A percentile compares a stretch with the other conserved stretches of the same genome.
phyloP scores from a whole-genome alignment of 2,797 vertebrate species.

The Hippopotamyrus pictus region DNA sequence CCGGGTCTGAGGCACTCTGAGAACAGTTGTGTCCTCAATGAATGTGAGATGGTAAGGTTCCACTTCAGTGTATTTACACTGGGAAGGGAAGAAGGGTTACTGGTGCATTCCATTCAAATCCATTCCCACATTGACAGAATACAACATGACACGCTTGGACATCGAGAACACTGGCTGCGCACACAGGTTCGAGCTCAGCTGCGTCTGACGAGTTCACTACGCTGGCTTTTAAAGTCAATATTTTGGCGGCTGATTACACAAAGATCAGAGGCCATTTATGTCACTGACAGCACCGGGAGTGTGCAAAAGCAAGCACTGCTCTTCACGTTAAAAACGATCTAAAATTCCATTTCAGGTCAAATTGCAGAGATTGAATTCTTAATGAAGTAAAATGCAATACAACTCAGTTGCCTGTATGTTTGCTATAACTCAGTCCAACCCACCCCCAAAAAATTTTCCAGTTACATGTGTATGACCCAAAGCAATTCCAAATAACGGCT shows the following conservation, averaged over 20 bases:
- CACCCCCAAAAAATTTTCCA: background rate
- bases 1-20: conserved; percentile 79
- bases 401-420: background rate
- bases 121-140: background rate
- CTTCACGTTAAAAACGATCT: background rate
- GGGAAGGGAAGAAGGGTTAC: conserved; percentile 29
- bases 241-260: background rate
- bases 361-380: background rate
- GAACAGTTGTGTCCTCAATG: conserved; percentile 65
- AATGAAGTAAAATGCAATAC: background rate
- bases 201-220: background rate
- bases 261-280: background rate
- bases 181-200: background rate
- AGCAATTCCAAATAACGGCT: background rate
- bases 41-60: conserved; percentile 43
- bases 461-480: background rate
- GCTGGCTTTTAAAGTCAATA: conserved; percentile 3
- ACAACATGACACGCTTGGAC: background rate
- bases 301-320: background rate
- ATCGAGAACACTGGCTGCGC: background rate
- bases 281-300: background rate
- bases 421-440: background rate
- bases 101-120: background rate
- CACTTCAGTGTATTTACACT: conserved; percentile 30
- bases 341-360: background rate